Evolutionary conservation across 2,113 vertebrate genomes (phyloP), one percentile per base, ranked within the genome.

Genomic region (Apteryx mantelli): DNA sequence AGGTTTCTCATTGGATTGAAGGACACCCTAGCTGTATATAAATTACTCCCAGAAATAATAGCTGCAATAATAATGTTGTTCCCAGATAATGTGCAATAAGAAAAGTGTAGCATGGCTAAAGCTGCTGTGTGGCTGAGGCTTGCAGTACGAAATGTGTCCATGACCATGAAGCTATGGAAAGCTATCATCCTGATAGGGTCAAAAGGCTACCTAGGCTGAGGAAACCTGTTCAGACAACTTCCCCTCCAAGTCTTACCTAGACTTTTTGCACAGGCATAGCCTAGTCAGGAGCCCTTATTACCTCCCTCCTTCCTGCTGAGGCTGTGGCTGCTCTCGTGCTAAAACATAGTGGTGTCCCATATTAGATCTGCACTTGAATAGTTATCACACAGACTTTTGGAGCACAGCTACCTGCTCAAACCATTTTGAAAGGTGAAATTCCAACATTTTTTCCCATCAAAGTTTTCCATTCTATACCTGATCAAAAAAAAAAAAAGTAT

Each of bases 61-160:
- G 26, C n/a, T 24, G 16, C 22, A 60, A 50, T 60, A 76, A 69
- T 63, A 76, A 86, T 38, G 26, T 69, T 36, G 7, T 28, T 88
- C 68, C 60, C 73, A 81, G 53, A 74, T 50, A 50, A 68, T 82
- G 68, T 66, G 17, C 60, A 66, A 36, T 2, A 1, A 42, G 70
- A 63, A 77, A 36, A 85, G 11, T 10, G 53, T n/a, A 85, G 56
- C 46, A 9, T 2, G 46, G 30, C 55, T 84, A 56, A 48, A 34
- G 71, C 17, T 1, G 24, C 60, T 48, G 1, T 3, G 0, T 9
- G 53, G 80, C 21, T 28, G 61, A 1, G 4, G 12, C 15, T 52
- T 1, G 0, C 2, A 1, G 11, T 30, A 16, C 50, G 66, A 42
- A 65, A 36, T 3, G 17, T 26, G n/a, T 21, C 56, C 36, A 2